Evolutionary conservation across 2,797 vertebrate genomes (phyloP).

Genomic region (Bradypus variegatus): DNA sequence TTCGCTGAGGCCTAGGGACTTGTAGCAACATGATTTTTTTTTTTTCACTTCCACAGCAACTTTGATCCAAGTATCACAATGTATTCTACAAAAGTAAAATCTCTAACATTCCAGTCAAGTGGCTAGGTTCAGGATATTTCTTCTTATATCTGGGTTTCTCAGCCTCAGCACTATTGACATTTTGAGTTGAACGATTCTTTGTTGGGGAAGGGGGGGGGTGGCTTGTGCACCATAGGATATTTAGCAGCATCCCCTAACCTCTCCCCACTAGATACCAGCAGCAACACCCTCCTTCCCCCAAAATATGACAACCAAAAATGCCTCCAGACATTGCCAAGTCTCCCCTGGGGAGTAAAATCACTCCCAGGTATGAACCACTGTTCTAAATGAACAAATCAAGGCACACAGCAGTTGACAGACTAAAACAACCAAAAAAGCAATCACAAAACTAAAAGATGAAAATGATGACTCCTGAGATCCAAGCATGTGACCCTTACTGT

Average conservation of each 20-base stretch:
- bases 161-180: neutral
- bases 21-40: slow-evolving; percentile 41
- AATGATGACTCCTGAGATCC: neutral
- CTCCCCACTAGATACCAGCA: neutral
- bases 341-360: neutral
- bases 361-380: neutral
- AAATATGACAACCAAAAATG: neutral
- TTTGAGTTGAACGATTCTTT: neutral
- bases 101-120: neutral
- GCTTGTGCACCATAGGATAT: neutral
- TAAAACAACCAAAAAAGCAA: neutral
- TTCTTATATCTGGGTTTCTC: neutral
- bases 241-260: neutral
- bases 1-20: neutral
- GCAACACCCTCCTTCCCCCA: neutral
- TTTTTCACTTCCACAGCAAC: slow-evolving; percentile 18
- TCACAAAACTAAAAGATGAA: neutral
- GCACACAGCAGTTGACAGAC: neutral
- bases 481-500: neutral
- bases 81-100: slow-evolving; percentile 27
- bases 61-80: slow-evolving; percentile 36
- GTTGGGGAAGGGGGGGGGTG: no score
- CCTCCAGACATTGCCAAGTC: neutral
- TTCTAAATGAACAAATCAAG: neutral
- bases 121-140: neutral